phyloP scores from a whole-genome alignment of 2,797 vertebrate genomes.

The Poecilia velifera region DNA sequence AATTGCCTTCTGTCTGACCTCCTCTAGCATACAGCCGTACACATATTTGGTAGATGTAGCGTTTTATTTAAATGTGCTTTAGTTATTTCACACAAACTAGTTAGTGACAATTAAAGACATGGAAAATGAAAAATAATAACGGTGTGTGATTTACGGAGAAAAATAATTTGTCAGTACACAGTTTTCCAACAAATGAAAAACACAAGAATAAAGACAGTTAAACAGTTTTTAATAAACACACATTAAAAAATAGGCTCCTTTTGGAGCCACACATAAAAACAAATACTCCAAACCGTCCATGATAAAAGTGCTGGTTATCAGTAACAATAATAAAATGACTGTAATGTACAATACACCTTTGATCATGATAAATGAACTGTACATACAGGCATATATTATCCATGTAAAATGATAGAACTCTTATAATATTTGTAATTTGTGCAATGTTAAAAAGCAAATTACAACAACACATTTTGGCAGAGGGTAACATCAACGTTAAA shows the following conservation, averaged over 20 bases:
- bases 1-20: slow-evolving; percentile 39
- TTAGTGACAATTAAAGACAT: slow-evolving; percentile 24
- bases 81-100: slow-evolving; percentile 32
- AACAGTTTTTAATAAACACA: slow-evolving; percentile 33
- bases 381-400: slow-evolving; percentile 78
- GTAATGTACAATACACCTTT: slow-evolving; percentile 64
- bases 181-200: slow-evolving; percentile 12
- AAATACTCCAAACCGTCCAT: slow-evolving; percentile 58
- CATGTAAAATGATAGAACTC: slow-evolving; percentile 68
- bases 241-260: slow-evolving; percentile 38
- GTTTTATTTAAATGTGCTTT: slow-evolving; percentile 50
- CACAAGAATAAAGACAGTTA: slow-evolving; percentile 6
- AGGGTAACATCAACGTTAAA: slow-evolving; percentile 39
- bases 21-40: slow-evolving; percentile 29
- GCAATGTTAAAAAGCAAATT: slow-evolving; percentile 67
- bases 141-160: neutral
- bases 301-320: slow-evolving; percentile 56
- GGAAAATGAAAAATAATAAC: slow-evolving; percentile 14
- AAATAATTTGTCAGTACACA: slow-evolving; percentile 6
- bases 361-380: slow-evolving; percentile 69
- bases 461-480: slow-evolving; percentile 59
- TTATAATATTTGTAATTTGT: slow-evolving; percentile 69
- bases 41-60: slow-evolving; percentile 29
- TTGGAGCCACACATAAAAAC: slow-evolving; percentile 40
- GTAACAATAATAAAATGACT: slow-evolving; percentile 63